phyloP scores from a whole-genome alignment of 1,140 invertebrate species.

The Meloidogyne floridensis region DNA sequence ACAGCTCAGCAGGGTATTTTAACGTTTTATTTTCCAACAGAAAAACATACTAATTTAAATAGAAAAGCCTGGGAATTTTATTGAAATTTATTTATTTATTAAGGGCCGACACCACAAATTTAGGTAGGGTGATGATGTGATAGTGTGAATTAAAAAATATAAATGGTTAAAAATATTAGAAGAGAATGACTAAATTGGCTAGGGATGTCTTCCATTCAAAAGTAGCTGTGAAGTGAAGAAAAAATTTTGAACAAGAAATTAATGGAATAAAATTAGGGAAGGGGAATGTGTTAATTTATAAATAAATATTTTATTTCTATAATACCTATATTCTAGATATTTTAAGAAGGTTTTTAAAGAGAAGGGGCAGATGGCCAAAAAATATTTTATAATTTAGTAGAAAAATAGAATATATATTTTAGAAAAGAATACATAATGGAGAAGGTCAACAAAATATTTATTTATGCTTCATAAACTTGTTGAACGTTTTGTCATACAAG shows the following conservation, averaged over 20 bases:
- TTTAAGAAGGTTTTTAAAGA: neutral
- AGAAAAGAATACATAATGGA: neutral
- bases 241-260: too few species aligned
- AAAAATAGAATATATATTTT: neutral
- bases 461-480: too few species aligned
- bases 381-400: neutral
- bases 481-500: too few species aligned
- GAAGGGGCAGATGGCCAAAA: neutral
- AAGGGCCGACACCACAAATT: neutral
- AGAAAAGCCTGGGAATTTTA: slow-evolving; percentile 9
- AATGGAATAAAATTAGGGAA: too few species aligned
- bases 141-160: neutral
- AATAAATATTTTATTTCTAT: too few species aligned
- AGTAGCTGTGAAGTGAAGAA: too few species aligned
- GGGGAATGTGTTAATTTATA: too few species aligned
- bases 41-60: neutral
- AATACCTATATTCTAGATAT: neutral
- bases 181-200: neutral
- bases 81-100: neutral
- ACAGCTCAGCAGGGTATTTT: neutral
- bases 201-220: too few species aligned
- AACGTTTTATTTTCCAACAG: neutral
- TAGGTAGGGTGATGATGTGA: neutral
- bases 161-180: neutral
- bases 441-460: neutral